Conservation (phyloP, 2,888 invertebrate species). For the Aphodius granarius region DNA sequence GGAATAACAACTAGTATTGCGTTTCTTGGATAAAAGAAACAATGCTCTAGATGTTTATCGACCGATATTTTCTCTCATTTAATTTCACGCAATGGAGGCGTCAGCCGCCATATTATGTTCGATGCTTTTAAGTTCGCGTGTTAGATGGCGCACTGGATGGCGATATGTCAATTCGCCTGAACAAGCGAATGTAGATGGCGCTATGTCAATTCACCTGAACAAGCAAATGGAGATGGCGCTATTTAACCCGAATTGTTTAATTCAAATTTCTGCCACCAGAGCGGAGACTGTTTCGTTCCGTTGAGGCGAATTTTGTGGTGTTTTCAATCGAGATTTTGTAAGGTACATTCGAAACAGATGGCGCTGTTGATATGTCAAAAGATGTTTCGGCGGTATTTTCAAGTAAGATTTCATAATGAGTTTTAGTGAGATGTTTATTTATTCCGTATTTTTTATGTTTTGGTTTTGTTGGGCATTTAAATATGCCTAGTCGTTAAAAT, state of each 20-base stretch:
- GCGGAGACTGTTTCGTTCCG: too few relatives aligned
- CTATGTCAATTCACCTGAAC: too few relatives aligned
- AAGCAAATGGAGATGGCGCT: too few relatives aligned
- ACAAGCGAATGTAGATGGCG: too few relatives aligned
- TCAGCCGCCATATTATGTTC: neutral
- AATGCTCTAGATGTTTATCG: neutral
- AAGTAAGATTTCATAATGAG: neutral
- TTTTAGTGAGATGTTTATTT: neutral
- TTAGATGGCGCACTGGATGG: too few relatives aligned
- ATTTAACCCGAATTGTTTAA: too few relatives aligned
- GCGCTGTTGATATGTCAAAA: too few relatives aligned
- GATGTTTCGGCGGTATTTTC: neutral
- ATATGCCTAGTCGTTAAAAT: neutral
- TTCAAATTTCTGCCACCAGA: too few relatives aligned
- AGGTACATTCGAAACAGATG: too few relatives aligned
- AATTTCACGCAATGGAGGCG: neutral
- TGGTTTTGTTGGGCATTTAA: neutral
- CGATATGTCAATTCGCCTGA: too few relatives aligned
- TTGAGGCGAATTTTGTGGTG: too few relatives aligned
- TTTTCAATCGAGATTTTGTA: too few relatives aligned
- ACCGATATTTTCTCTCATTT: neutral
- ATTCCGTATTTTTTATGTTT: neutral
- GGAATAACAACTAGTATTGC: neutral
- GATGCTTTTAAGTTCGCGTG: neutral
- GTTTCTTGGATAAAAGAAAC: neutral